These are phyloP conservation scores for Pluvianellus socialis DNA, from an alignment of 2,113 vertebrate genomes.

Conservation along the genomic window DNA sequence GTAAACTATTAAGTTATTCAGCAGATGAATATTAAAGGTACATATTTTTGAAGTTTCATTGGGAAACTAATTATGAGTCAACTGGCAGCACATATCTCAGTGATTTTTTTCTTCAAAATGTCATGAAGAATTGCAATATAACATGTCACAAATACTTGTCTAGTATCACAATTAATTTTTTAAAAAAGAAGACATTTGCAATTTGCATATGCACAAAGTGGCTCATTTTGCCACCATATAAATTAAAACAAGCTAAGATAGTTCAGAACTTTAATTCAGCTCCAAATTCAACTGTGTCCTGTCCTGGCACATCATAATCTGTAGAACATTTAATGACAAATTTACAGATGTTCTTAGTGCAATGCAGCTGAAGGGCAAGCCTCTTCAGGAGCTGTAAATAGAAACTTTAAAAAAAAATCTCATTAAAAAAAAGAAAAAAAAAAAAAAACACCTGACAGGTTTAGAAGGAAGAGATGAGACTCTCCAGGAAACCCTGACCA, in stretches of 20 bases:
- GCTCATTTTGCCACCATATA: background rate
- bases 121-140: background rate
- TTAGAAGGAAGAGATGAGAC: background rate
- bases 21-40: background rate
- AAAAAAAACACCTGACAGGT: background rate
- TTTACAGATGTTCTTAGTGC: background rate
- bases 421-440: background rate
- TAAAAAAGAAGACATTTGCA: background rate
- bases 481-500: background rate
- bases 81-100: background rate
- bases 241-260: background rate
- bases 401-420: background rate
- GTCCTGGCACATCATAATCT: background rate
- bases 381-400: background rate
- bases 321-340: slow-evolving; percentile 23
- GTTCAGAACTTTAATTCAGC: background rate
- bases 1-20: background rate
- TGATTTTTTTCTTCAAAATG: background rate
- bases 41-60: background rate
- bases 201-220: background rate
- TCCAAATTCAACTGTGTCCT: background rate
- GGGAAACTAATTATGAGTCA: background rate
- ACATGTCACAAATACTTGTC: background rate
- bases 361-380: slow-evolving; percentile 15
- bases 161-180: background rate